Conservation (phyloP, 1,140 invertebrate genomes). For the Heliconius congener region DNA sequence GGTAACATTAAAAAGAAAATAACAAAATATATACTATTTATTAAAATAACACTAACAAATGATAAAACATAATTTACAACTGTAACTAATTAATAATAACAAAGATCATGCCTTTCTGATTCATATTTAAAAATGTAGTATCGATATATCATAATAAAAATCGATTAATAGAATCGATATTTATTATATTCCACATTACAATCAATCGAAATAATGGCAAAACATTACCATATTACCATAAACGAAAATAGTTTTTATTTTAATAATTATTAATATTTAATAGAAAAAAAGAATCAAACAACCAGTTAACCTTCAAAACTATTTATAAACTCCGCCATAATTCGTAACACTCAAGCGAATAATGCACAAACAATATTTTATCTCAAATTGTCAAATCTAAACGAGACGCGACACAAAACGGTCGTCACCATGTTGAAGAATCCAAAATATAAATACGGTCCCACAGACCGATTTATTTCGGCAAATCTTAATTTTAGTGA, state of each 20-base stretch:
- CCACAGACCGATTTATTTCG: constrained; percentile 33
- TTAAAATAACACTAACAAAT: too few relatives aligned
- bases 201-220: too few relatives aligned
- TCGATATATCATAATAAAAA: not conserved
- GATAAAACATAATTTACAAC: too few relatives aligned
- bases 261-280: not conserved
- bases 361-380: not conserved
- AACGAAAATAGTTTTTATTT: not conserved
- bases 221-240: not conserved
- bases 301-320: not conserved
- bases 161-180: not conserved
- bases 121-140: too few relatives aligned
- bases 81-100: too few relatives aligned
- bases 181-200: not conserved
- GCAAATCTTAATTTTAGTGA: constrained; percentile 47
- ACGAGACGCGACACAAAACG: not conserved
- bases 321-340: not conserved
- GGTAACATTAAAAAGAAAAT: too few relatives aligned
- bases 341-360: not conserved
- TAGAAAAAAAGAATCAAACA: not conserved
- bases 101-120: too few relatives aligned
- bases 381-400: not conserved
- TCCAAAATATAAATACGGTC: constrained; percentile 48
- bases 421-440: constrained; percentile 45
- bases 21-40: too few relatives aligned